These are phyloP conservation scores for Tridacna gigas DNA, from an alignment of 2,888 invertebrate species.

Conservation along the genomic window DNA sequence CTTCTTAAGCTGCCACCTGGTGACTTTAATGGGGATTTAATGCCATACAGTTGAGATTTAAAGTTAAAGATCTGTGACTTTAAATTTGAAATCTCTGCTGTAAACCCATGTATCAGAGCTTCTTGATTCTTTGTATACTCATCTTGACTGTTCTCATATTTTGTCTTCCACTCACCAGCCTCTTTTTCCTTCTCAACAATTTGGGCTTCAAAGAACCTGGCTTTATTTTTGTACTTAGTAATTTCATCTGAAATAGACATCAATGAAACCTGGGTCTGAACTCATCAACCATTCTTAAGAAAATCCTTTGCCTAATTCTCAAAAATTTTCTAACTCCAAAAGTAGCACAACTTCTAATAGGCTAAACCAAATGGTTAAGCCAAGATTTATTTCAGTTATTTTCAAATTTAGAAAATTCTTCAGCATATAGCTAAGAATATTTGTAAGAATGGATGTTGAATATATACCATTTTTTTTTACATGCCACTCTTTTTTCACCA, in stretches of 20 bases:
- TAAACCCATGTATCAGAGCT: constrained; percentile 79
- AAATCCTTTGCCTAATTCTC: too few species aligned
- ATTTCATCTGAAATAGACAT: constrained; percentile 45
- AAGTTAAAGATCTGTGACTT: constrained; percentile 70
- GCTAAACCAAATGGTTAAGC: too few species aligned
- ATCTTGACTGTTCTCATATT: constrained; percentile 69
- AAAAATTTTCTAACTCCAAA: too few species aligned
- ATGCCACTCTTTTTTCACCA: too few species aligned
- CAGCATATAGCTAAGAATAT: too few species aligned
- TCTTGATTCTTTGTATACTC: constrained; percentile 75
- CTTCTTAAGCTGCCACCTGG: constrained; percentile 50
- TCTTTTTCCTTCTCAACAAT: constrained; percentile 62
- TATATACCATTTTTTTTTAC: too few species aligned
- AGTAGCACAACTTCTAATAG: too few species aligned
- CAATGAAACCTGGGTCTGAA: too few species aligned
- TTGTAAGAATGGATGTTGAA: too few species aligned
- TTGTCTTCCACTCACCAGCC: constrained; percentile 57
- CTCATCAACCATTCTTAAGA: too few species aligned
- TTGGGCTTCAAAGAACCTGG: constrained; percentile 59
- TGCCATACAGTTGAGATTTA: constrained; percentile 54
- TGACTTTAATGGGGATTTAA: constrained; percentile 59
- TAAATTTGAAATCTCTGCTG: constrained; percentile 75
- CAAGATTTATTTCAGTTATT: too few species aligned
- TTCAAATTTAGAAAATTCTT: too few species aligned
- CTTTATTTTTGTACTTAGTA: constrained; percentile 58